A percentile compares a stretch with the other conserved stretches of the same genome.
These are phyloP conservation scores for Fratercula arctica DNA, from an alignment of 2,797 vertebrate species.

Conservation along the genomic window DNA sequence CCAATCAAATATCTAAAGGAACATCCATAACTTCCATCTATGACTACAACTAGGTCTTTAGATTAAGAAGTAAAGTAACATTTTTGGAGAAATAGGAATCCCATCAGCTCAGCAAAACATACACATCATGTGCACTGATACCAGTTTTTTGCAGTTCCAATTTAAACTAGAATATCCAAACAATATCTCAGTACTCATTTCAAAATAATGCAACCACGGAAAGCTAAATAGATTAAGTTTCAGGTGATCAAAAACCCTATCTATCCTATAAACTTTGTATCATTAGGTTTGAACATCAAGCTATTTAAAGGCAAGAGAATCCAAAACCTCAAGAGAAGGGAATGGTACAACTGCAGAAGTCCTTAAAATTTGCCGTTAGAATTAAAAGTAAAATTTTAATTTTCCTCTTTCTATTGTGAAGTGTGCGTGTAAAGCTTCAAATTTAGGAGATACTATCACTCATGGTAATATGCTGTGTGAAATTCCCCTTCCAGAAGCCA, in stretches of 20 bases:
- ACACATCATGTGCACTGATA: not conserved
- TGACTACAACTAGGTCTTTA: not conserved
- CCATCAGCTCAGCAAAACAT: not conserved
- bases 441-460: not conserved
- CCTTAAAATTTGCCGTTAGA: not conserved
- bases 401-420: not conserved
- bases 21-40: not conserved
- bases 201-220: not conserved
- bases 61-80: not conserved
- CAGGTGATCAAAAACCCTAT: not conserved
- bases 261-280: not conserved
- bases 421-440: not conserved
- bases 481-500: not conserved
- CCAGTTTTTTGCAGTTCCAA: not conserved
- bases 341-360: not conserved
- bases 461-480: not conserved
- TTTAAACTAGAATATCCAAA: not conserved
- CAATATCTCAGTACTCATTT: not conserved
- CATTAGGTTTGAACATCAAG: not conserved
- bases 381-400: not conserved
- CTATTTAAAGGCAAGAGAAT: not conserved
- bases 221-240: not conserved
- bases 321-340: not conserved
- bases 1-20: not conserved
- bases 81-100: not conserved